phyloP scores from a whole-genome alignment of 2,113 vertebrate genomes.

The Ondatra zibethicus region DNA sequence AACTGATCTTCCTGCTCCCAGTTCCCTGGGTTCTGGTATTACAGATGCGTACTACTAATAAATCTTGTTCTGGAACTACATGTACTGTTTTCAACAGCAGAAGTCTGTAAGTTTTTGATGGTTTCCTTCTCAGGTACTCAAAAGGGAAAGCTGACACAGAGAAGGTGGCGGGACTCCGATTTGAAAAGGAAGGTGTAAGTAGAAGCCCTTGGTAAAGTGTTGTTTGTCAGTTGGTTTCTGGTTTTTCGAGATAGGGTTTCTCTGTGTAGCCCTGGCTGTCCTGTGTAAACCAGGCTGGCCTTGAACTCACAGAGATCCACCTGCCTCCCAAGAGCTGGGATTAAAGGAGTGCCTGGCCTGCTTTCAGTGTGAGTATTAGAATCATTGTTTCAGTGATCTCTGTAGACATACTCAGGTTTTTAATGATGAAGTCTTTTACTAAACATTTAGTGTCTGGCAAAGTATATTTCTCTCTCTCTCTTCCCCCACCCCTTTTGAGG shows the following conservation, averaged over 20 bases:
- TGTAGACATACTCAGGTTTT: background rate
- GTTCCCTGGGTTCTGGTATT: background rate
- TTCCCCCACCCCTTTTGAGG: background rate
- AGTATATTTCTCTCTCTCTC: background rate
- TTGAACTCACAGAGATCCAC: background rate
- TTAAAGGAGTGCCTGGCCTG: background rate
- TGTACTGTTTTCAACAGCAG: background rate
- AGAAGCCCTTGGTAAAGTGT: conserved; percentile 27
- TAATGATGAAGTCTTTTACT: background rate
- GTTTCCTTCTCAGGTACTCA: conserved; percentile 64
- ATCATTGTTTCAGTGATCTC: background rate
- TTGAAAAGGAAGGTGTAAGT: conserved; percentile 78
- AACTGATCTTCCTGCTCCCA: background rate
- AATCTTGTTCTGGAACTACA: conserved; percentile 54
- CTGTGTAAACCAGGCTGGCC: background rate
- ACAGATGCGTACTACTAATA: background rate
- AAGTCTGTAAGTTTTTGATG: conserved; percentile 26
- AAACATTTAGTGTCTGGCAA: background rate
- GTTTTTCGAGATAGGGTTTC: background rate
- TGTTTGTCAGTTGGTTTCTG: conserved; percentile 25
- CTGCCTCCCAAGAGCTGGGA: background rate
- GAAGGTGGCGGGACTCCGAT: conserved; percentile 27
- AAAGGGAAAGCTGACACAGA: conserved; percentile 71
- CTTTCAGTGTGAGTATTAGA: background rate
- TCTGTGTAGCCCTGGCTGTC: background rate